Conservation (phyloP, 2,888 invertebrate genomes). For the Clostera curtula region DNA sequence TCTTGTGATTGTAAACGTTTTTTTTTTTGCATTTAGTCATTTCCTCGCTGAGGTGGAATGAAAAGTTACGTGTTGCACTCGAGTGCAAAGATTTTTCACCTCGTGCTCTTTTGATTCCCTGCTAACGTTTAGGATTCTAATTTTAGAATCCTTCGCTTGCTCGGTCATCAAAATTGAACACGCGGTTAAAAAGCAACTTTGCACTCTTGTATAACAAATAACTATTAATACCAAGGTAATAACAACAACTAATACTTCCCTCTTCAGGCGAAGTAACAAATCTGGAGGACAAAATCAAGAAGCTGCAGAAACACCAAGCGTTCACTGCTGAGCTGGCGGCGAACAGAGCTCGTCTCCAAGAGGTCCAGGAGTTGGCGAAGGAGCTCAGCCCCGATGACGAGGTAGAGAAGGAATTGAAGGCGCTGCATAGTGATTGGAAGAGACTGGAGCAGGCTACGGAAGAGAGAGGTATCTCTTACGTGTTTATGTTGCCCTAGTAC, state of each 20-base stretch:
- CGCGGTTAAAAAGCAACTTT: too few relatives aligned
- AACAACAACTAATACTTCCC: not conserved
- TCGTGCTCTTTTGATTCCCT: too few relatives aligned
- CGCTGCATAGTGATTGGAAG: conserved; percentile 84
- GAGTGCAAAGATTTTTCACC: too few relatives aligned
- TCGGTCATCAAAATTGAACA: too few relatives aligned
- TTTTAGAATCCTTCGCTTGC: too few relatives aligned
- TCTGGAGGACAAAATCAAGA: conserved; percentile 96
- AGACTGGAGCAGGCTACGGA: conserved; percentile 81
- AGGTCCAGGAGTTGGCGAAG: conserved; percentile 83
- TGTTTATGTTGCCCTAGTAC: not conserved
- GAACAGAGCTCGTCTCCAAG: conserved; percentile 88
- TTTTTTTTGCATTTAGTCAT: too few relatives aligned
- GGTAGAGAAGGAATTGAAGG: conserved; percentile 81
- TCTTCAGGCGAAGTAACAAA: conserved; percentile 79
- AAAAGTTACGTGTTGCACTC: too few relatives aligned
- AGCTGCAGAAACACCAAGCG: conserved; percentile 94
- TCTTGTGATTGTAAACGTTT: too few relatives aligned
- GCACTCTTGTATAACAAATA: too few relatives aligned
- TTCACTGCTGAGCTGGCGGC: conserved; percentile 94
- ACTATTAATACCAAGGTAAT: too few relatives aligned
- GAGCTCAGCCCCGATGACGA: conserved; percentile 83
- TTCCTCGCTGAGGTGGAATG: too few relatives aligned
- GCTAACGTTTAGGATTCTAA: too few relatives aligned
- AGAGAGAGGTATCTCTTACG: conserved; percentile 47